Conservation (phyloP, 2,113 vertebrate genomes). For the Syngnathus typhle region DNA sequence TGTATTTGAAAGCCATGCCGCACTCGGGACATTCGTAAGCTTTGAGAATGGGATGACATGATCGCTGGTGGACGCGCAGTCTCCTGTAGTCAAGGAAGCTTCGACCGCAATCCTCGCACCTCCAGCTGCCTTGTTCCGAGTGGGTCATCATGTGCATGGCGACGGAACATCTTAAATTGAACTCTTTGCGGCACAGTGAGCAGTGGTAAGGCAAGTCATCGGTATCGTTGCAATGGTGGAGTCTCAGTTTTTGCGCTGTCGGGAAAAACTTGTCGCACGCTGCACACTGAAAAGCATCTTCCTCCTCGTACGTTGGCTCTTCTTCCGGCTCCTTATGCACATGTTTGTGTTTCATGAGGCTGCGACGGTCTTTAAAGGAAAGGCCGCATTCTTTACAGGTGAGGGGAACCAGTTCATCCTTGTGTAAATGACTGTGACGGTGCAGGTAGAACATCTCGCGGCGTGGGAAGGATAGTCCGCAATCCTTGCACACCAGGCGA, state of each 20-base stretch:
- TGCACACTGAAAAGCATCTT: conserved; percentile 54
- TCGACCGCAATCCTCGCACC: conserved; percentile 79
- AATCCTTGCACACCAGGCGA: conserved; percentile 65
- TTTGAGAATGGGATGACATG: conserved; percentile 76
- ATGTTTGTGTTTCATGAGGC: conserved; percentile 67
- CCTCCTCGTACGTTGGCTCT: conserved; percentile 9
- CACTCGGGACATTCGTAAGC: conserved; percentile 80
- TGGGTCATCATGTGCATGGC: conserved; percentile 71
- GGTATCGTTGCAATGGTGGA: conserved; percentile 56
- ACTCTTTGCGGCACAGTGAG: conserved; percentile 67
- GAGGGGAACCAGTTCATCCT: conserved; percentile 68
- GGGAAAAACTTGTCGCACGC: conserved; percentile 56
- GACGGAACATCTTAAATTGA: conserved; percentile 65
- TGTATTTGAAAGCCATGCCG: conserved; percentile 81
- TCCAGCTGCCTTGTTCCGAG: conserved; percentile 67
- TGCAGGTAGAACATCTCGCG: conserved; percentile 73
- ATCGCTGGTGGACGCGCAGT: conserved; percentile 72
- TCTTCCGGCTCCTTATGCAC: conserved; percentile 56
- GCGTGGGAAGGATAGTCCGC: conserved; percentile 65
- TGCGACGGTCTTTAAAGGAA: conserved; percentile 69
- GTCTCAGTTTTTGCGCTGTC: conserved; percentile 49
- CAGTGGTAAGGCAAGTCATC: conserved; percentile 67
- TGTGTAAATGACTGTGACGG: conserved; percentile 70
- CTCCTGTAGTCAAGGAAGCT: conserved; percentile 71
- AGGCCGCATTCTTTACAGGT: conserved; percentile 72